Evolutionary conservation across 2,888 invertebrate genomes (phyloP).

Genomic region (Nycteola revayana): DNA sequence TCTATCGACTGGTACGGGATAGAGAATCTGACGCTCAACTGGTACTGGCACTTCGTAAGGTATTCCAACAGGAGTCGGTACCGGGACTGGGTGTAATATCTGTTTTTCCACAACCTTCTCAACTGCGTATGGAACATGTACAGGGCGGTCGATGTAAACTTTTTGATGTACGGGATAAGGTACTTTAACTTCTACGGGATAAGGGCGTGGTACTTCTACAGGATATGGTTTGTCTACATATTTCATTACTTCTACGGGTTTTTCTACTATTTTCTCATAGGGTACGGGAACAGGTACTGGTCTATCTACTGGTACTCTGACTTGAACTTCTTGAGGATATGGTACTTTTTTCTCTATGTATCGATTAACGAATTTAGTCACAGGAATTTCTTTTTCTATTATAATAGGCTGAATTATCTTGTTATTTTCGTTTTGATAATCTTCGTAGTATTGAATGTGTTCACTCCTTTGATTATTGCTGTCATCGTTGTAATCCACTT

Average conservation of each 20-base stretch:
- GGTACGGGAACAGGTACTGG: conserved; percentile 67
- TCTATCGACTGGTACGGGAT: conserved; percentile 66
- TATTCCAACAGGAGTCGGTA: conserved; percentile 69
- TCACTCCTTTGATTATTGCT: conserved; percentile 47
- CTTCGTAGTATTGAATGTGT: conserved; percentile 42
- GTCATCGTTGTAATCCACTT: conserved; percentile 48
- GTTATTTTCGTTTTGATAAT: conserved; percentile 46
- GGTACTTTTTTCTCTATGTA: conserved; percentile 70
- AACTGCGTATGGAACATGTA: conserved; percentile 73
- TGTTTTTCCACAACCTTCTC: conserved; percentile 80
- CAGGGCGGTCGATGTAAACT: conserved; percentile 75
- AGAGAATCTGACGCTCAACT: conserved; percentile 59
- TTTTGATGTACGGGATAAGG: conserved; percentile 76
- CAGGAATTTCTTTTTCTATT: conserved; percentile 70
- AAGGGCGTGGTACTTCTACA: conserved; percentile 74
- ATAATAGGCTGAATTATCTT: conserved; percentile 71
- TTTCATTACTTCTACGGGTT: conserved; percentile 73
- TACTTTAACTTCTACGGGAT: conserved; percentile 78
- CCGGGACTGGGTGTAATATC: conserved; percentile 57
- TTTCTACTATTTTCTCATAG: conserved; percentile 79
- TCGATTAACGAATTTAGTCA: conserved; percentile 70
- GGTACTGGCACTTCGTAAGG: conserved; percentile 59
- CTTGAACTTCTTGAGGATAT: conserved; percentile 62
- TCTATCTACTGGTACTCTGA: conserved; percentile 64
- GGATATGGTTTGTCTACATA: conserved; percentile 83